Base-by-base conservation (phyloP, 2,113 vertebrate genomes). In the Malurus alboscapulatus region DNA sequence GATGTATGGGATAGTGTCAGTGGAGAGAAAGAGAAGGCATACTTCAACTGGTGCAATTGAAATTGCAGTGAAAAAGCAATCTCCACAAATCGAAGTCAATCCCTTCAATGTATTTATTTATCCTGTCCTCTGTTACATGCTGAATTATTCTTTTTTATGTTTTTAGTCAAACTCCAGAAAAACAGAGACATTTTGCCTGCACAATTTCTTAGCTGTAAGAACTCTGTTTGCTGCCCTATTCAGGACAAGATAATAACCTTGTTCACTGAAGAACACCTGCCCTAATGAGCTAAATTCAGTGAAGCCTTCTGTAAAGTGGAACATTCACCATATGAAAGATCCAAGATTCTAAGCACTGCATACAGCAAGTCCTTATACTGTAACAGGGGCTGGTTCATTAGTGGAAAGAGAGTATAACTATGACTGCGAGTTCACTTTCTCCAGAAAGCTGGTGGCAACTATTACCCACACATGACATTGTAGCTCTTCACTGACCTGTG, bases 361-460 rank as follows among this genome's bases (percentile, higher is more conserved):
- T 32, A 24, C 8, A 45, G 17, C 24, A 26, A 3, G 2, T 5
- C 3, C 0, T 54, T 68, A 32, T 6, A 40, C n/a, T 4, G 0
- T 34, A 61, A 50, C 17, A 87, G 47, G 20, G 59, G 29, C n/a
- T 88, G 47, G 30, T 51, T 83, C 63, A 2, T 65, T 67, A 61
- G 50, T 51, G 27, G 36, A 74, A 87, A 81, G 32, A 73, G n/a
- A 88, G 45, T 9, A n/a, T 13, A 44, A 62, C 36, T 42, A 12
- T 38, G 11, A 34, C 24, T 53, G 34, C 54, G 61, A 76, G 40
- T 68, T 72, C 72, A 42, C 22, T 9, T 87, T 75, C 65, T 51
- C 54, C 26, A 66, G 25, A 48, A 32, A 7, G 1, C 25, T 53
- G 50, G 20, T 30, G 53, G 27, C 55, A 76, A 21, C 27, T 40